Evolutionary conservation across 2,797 vertebrate genomes (phyloP), one percentile per base, ranked within the genome.

Genomic region (Hylomyscus alleni): DNA sequence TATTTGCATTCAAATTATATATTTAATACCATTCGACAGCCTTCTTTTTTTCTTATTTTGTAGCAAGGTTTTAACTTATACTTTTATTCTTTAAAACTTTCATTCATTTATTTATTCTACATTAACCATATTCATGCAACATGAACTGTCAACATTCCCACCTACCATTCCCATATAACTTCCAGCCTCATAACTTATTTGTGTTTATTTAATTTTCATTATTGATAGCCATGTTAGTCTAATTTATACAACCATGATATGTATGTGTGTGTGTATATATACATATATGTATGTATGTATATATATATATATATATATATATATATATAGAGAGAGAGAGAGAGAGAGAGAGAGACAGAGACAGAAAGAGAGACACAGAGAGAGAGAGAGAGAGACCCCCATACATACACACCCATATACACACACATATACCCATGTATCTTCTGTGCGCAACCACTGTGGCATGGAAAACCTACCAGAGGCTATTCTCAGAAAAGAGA

Each of bases 81-180:
- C 40, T 54, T 56, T 37, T 56, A 40, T 52, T 56, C 19, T 40
- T 40, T 87, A 22, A 40, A 87, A 40, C 24, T 31, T 29, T 69
- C 19, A 73, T 37, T 72, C 10, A 19, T 29, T 87, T 29, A n/a
- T 87, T 37, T 5, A 17, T 1, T 54, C 47, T 54, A 29, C 13
- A 37, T 37, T 5, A 54, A 6, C 13, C 22, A 52, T 52, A 52
- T 86, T 13, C 19, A n/a, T n/a, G 4, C 31, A 67, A n/a, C 1
- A 15, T 67, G 6, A 14, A 3, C 29, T 15, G 1, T 8, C 2
- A 6, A n/a, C 5, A 54, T n/a, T n/a, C 12, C 19, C 2, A 4
- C 7, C 2, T 26, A 11, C 2, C 54, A 9, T 4, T 24, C 2
- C 7, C 50, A 72, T 9, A 2, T 6, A 17, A 29, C 14, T 50